Conservation (phyloP, 1,140 invertebrate species). For the Campoletis sonorensis region DNA sequence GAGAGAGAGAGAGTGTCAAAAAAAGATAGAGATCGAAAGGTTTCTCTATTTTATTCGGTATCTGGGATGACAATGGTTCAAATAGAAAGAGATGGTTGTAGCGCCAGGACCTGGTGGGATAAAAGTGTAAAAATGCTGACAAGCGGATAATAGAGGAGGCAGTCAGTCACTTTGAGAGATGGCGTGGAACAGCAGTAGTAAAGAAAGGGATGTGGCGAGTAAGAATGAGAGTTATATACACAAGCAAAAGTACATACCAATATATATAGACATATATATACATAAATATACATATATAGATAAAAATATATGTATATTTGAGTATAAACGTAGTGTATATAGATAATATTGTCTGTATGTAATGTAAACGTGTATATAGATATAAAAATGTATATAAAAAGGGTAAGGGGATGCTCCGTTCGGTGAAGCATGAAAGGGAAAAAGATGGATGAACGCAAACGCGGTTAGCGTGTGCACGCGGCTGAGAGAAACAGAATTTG, state of each 20-base stretch:
- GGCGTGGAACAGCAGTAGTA: slow-evolving; percentile 71
- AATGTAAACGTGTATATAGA: background rate
- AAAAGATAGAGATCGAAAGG: background rate
- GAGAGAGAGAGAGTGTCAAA: background rate
- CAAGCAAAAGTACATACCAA: background rate
- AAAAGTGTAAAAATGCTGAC: slow-evolving; percentile 78
- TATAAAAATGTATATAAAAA: background rate
- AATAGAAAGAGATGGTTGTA: slow-evolving; percentile 47
- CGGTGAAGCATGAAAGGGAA: slow-evolving; percentile 75
- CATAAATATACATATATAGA: background rate
- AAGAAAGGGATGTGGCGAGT: slow-evolving; percentile 43
- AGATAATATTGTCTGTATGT: background rate
- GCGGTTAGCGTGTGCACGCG: slow-evolving; percentile 70
- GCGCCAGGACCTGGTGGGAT: slow-evolving; percentile 63
- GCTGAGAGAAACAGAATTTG: slow-evolving; percentile 75
- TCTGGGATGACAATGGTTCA: slow-evolving; percentile 33
- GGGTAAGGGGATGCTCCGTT: slow-evolving; percentile 53
- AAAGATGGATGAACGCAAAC: slow-evolving; percentile 77
- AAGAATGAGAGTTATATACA: slow-evolving; percentile 23
- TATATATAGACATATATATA: background rate
- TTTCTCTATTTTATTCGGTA: slow-evolving; percentile 11
- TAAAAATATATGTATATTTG: background rate
- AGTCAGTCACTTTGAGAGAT: slow-evolving; percentile 77
- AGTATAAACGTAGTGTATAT: background rate
- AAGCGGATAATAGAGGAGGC: slow-evolving; percentile 77